Evolutionary conservation across 1,140 invertebrate genomes (phyloP), one percentile per base, ranked within the genome.

Genomic region (Pectinophora gossypiella): DNA sequence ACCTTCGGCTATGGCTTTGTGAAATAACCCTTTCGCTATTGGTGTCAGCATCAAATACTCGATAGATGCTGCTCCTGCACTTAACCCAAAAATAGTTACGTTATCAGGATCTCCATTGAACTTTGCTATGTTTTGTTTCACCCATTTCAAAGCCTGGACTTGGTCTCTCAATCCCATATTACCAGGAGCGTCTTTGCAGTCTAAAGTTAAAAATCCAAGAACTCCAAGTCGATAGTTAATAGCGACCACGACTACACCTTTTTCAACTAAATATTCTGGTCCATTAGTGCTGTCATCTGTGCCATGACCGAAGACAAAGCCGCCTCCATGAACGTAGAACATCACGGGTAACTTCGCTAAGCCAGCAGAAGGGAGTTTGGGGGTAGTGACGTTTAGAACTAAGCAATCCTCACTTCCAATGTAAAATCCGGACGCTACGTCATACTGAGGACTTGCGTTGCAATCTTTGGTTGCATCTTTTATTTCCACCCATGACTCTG

Each of bases 301-400:
- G 9, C 87, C 88, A 22, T 86, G 88, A 15, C 91, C 91, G 48
- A 76, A 73, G 15, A 89, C 68, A 52, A 94, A 93, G 7, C 88
- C 89, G 10, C 94, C 94, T 0, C 93, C 94, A 69, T 95, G 91
- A 21, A 95, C 88, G 82, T 89, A 95, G 0, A 94, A 87, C 90
- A 95, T 91, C 0, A 95, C 93, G 0, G 93, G 90, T 62, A 90
- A 86, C 19, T 55, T 23, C 13, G 66, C 51, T 6, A 51, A 43
- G 16, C 50, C 18, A 12, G 9, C 9, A 13, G 42, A 10, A 35
- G 42, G 36, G 10, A 59, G 16, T 18, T 60, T 67, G 4, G 72
- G 71, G 1, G 65, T 71, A 42, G 56, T 76, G 2, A 80, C 61
- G 48, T 76, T 77, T 2, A 80, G 60, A 23, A 75, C 75, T 0